phyloP scores from a whole-genome alignment of 37 sponge, comb jelly and placozoan species.

The Theonella swinhoei region DNA sequence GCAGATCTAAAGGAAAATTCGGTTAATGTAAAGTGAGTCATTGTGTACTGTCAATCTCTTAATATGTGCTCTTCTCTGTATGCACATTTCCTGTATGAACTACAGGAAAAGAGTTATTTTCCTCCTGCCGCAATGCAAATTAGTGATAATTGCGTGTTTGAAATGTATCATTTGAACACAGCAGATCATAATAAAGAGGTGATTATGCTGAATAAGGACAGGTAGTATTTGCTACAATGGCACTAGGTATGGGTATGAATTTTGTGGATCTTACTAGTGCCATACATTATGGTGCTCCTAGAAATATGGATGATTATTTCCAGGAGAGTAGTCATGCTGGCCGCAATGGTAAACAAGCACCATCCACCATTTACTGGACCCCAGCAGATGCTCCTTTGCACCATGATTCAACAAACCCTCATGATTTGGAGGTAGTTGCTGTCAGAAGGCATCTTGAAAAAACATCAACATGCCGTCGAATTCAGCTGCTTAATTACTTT shows the following conservation, averaged over 20 bases:
- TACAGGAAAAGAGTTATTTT: conserved; percentile 24
- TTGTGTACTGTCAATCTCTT: conserved; percentile 39
- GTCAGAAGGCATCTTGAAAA: conserved; percentile 4
- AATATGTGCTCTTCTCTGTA: conserved; percentile 37
- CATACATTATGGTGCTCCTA: conserved; percentile 56
- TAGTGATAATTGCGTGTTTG: conserved; percentile 43
- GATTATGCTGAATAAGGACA: conserved; percentile 13
- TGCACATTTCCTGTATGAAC: not conserved
- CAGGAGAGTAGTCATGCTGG: conserved; percentile 1
- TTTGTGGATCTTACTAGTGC: conserved; percentile 12
- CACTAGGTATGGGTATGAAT: conserved; percentile 45
- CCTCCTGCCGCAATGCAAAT: conserved; percentile 25
- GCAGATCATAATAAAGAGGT: conserved; percentile 1
- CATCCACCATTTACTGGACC: conserved; percentile 34
- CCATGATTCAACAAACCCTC: not conserved
- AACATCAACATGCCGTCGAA: not conserved
- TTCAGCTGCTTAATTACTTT: conserved; percentile 26
- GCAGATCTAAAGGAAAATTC: not conserved
- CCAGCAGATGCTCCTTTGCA: conserved; percentile 13
- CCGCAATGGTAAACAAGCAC: conserved; percentile 10
- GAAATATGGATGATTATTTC: conserved; percentile 44
- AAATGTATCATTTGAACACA: conserved; percentile 26
- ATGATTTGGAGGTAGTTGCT: not conserved
- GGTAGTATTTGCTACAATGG: conserved; percentile 42
- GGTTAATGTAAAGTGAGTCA: not conserved